phyloP scores from a whole-genome alignment of 2,797 vertebrate species.

The Uromys caudimaculatus region DNA sequence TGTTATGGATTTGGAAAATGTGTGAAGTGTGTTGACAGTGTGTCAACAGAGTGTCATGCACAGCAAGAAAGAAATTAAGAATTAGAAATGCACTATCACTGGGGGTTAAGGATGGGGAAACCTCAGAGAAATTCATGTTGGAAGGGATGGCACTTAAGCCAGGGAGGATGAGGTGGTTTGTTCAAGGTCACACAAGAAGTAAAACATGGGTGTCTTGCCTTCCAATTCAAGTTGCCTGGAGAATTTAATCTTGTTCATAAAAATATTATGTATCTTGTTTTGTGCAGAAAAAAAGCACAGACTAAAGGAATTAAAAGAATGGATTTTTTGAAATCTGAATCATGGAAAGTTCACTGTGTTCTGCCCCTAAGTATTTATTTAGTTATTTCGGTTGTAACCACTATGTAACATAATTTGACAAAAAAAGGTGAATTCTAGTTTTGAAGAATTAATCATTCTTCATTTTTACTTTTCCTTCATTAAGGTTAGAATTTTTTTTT shows the following conservation, averaged over 20 bases:
- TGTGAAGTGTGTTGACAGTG: conserved; percentile 71
- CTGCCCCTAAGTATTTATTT: conserved; percentile 40
- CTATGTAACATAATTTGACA: conserved; percentile 18
- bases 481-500: background rate
- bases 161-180: conserved; percentile 66
- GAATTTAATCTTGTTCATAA: conserved; percentile 45
- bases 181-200: conserved; percentile 69
- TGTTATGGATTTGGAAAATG: conserved; percentile 59
- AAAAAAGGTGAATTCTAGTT: conserved; percentile 33
- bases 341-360: conserved; percentile 63
- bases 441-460: conserved; percentile 41
- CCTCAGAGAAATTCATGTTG: conserved; percentile 66
- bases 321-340: conserved; percentile 44
- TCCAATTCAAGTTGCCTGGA: background rate
- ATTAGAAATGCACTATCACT: conserved; percentile 72
- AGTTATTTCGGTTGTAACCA: conserved; percentile 42
- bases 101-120: conserved; percentile 69
- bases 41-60: conserved; percentile 75
- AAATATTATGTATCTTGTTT: conserved; percentile 61
- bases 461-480: conserved; percentile 10
- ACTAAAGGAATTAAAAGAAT: conserved; percentile 16
- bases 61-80: conserved; percentile 65
- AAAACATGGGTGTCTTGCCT: conserved; percentile 21
- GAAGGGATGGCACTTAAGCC: conserved; percentile 65
- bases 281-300: conserved; percentile 41